Base-by-base conservation (phyloP, 2,888 invertebrate species). In the Ashinkailepas kermadecensis region DNA sequence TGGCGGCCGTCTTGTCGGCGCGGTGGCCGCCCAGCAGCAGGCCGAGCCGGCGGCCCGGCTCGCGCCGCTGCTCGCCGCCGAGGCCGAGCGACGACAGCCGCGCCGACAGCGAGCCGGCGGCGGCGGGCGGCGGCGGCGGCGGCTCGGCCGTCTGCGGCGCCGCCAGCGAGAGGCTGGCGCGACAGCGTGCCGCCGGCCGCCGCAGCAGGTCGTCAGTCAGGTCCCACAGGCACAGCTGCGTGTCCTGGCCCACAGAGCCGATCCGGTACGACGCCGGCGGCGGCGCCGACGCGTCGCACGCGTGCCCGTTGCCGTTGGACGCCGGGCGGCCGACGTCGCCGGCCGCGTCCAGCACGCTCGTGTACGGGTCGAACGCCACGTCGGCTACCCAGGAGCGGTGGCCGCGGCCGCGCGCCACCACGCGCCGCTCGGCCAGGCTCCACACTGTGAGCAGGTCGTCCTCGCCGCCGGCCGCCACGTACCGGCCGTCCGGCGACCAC, bases 321-420 rank as follows among this genome's bases (percentile, higher is more conserved):
- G 70, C 87, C 86, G 82, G 83, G 81, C 85, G 84, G 78, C 67
- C 82, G 21, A 81, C 54, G 80, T 82, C 83, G 79, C 81, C 80
- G 39, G 39, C 39, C 39, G 39, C 39, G 81, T 91, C 91, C 85
- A 93, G 92, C 82, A 92, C 92, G 15, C 93, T 93, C 0, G 93
- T 93, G 87, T 92, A 95, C 0, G 95, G 94, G 88, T 96, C 96
- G 87, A 98, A 97, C 10, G 96, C 94, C 39, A 99, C 98, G 25
- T 96, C 95, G 81, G 96, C 95, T 25, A 99, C 97, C 99, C 99
- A 99, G 82, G 97, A 97, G 85, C 95, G 92, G 88, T 99, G 99
- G 0, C 99, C 99, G 87, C 97, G 97, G 0, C 98, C 99, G 74
- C 99, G 90, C 23, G 98, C 99, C 12, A 98, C 95, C 11, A 99